phyloP scores from a whole-genome alignment of 2,888 invertebrate species.

The Microdon myrmicae region DNA sequence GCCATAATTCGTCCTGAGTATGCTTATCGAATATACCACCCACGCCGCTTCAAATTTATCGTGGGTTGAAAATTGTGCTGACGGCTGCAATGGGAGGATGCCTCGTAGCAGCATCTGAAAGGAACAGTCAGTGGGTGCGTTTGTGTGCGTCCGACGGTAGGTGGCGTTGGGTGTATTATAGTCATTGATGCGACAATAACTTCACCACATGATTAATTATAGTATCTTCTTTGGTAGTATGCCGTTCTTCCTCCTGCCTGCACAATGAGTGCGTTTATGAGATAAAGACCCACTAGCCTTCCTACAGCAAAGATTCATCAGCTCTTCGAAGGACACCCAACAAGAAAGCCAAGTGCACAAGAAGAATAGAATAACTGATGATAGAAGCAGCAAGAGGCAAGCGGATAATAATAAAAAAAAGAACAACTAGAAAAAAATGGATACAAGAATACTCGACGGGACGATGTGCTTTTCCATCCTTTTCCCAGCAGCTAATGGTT shows the following conservation, averaged over 20 bases:
- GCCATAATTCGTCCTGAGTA: no score
- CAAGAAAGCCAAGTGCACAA: no score
- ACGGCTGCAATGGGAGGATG: no score
- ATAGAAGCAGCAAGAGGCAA: conserved; percentile 17
- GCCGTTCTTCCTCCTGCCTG: conserved; percentile 1
- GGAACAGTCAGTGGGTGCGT: conserved; percentile 7
- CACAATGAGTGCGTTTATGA: conserved; percentile 39
- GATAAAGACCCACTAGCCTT: conserved; percentile 33
- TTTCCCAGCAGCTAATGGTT: conserved; percentile 46
- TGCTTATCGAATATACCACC: no score
- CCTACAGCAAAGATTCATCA: conserved; percentile 42
- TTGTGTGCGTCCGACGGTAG: background rate
- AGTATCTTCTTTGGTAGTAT: conserved; percentile 5
- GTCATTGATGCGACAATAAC: conserved; percentile 32
- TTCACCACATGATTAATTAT: conserved; percentile 48
- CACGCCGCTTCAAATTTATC: no score
- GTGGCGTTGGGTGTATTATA: background rate
- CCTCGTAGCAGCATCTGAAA: no score
- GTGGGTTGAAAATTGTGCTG: no score
- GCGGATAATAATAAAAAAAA: background rate
- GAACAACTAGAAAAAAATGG: conserved; percentile 6
- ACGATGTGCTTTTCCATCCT: conserved; percentile 50
- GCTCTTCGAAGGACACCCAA: conserved; percentile 20
- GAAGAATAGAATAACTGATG: conserved; percentile 48
- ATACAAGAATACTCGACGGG: conserved; percentile 38